Evolutionary conservation across 2,113 vertebrate species (phyloP).

Genomic region (Phaethon lepturus): DNA sequence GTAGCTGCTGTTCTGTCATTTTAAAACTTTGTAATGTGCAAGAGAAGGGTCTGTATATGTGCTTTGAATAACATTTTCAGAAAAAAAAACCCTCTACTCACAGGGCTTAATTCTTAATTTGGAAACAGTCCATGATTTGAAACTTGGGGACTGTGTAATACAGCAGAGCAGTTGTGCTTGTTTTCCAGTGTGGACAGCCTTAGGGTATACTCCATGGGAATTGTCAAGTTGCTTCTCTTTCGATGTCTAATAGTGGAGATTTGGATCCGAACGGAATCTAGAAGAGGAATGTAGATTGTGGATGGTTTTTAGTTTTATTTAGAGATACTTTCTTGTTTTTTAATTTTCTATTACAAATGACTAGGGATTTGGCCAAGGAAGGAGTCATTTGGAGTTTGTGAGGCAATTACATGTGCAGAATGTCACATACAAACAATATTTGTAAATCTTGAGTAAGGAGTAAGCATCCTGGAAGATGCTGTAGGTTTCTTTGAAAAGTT

Average conservation of each 20-base stretch:
- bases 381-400: background rate
- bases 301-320: background rate
- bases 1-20: background rate
- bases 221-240: background rate
- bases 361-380: background rate
- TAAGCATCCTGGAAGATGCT: background rate
- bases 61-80: background rate
- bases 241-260: background rate
- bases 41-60: accelerated
- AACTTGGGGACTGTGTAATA: background rate
- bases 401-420: background rate
- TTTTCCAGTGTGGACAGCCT: background rate
- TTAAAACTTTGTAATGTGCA: background rate
- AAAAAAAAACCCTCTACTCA: background rate
- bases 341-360: background rate
- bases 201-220: background rate
- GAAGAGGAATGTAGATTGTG: background rate
- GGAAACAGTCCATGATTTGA: background rate
- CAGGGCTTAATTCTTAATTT: background rate
- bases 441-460: background rate
- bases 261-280: background rate
- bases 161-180: background rate
- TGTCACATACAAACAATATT: background rate
- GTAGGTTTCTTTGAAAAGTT: background rate
- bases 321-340: background rate